Percentiles rank a stretch among this genome's conserved stretches.
These are phyloP conservation scores for Xestia c-nigrum DNA, from an alignment of 2,888 invertebrate species.

Conservation along the genomic window DNA sequence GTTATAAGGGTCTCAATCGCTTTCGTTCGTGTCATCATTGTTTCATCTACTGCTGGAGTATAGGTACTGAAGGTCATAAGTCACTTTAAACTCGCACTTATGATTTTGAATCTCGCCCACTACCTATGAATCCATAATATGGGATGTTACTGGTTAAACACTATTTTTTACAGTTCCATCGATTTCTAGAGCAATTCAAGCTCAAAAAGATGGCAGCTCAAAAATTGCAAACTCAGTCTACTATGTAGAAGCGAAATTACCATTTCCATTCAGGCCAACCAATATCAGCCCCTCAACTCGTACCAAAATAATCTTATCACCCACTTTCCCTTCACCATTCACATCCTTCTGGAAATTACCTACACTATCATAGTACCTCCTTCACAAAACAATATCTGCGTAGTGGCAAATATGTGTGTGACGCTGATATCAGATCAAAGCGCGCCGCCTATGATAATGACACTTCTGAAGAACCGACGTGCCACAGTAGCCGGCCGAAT, in stretches of 20 bases:
- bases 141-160: not conserved
- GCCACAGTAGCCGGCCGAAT: slow-evolving; percentile 80
- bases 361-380: slow-evolving; percentile 56
- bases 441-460: slow-evolving; percentile 76
- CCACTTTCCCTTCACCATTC: slow-evolving; percentile 46
- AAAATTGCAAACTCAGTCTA: not conserved
- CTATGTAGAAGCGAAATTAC: not conserved
- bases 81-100: not conserved
- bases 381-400: slow-evolving; percentile 81
- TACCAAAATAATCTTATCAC: slow-evolving; percentile 46
- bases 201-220: not conserved
- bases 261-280: slow-evolving; percentile 6
- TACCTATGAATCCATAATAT: not conserved
- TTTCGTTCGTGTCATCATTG: not conserved
- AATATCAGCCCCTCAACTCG: slow-evolving; percentile 7
- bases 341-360: slow-evolving; percentile 59
- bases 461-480: slow-evolving; percentile 80
- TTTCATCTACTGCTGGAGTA: not conserved
- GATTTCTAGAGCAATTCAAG: not conserved
- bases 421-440: slow-evolving; percentile 82
- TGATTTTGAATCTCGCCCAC: not conserved
- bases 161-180: no score
- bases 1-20: no score
- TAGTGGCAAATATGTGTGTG: slow-evolving; percentile 82
- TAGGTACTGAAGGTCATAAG: not conserved